Conservation (phyloP, 2,113 vertebrate genomes). For the Myanophis thanlyinensis region DNA sequence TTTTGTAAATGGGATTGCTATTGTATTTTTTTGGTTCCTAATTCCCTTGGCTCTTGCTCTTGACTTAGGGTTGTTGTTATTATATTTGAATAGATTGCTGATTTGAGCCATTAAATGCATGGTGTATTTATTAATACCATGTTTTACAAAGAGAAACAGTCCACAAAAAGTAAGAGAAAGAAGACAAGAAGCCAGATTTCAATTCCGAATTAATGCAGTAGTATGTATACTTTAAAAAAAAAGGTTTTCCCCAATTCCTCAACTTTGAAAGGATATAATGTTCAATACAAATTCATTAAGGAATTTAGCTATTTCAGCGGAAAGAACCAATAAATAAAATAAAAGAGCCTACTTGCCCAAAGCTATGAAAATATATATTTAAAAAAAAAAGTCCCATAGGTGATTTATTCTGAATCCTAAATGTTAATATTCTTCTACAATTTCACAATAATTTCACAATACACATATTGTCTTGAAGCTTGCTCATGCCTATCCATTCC, state of each 20-base stretch:
- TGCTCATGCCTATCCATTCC: conserved; percentile 22
- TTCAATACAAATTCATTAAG: conserved; percentile 5
- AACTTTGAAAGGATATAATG: background rate
- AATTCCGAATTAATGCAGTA: background rate
- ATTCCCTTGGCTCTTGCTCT: background rate
- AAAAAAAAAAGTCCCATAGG: background rate
- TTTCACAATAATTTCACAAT: background rate
- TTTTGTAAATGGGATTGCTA: background rate
- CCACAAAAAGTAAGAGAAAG: background rate
- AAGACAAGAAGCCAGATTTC: background rate
- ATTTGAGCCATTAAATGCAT: background rate
- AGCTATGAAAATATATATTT: no score
- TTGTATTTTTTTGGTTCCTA: background rate
- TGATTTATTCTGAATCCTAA: conserved; percentile 10
- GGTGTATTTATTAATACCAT: background rate
- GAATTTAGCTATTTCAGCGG: background rate
- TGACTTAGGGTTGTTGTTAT: background rate
- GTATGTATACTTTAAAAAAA: background rate
- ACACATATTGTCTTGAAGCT: background rate
- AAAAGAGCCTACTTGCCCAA: background rate
- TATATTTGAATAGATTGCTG: background rate
- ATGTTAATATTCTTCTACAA: conserved; percentile 12
- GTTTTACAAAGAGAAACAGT: background rate
- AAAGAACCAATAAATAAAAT: conserved; percentile 23
- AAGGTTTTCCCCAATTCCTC: background rate